Conservation (phyloP, 2,888 invertebrate genomes). For the Caradrina clavipalpis region DNA sequence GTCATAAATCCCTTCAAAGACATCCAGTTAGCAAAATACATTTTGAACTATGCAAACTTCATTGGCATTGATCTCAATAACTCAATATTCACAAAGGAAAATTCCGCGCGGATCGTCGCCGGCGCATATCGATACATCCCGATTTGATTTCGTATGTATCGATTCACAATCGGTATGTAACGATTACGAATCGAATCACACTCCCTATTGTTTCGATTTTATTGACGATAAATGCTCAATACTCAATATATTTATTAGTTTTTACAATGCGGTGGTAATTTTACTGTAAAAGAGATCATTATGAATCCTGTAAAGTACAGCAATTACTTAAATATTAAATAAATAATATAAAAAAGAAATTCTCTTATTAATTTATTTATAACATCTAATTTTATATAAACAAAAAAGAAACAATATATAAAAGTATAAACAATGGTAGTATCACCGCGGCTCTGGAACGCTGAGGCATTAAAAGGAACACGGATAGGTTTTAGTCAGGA, state of each 20-base stretch:
- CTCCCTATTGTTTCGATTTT: conserved; percentile 72
- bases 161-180: conserved; percentile 67
- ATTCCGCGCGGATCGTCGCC: conserved; percentile 34
- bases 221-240: conserved; percentile 58
- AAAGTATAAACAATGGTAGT: too few relatives aligned
- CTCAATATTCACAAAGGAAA: conserved; percentile 47
- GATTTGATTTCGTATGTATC: conserved; percentile 63
- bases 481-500: too few relatives aligned
- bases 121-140: conserved; percentile 40
- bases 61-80: conserved; percentile 62
- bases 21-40: conserved; percentile 18
- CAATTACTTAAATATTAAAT: too few relatives aligned
- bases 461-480: too few relatives aligned
- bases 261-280: too few relatives aligned
- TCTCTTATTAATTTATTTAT: too few relatives aligned
- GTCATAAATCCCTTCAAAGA: background rate
- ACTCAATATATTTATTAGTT: background rate
- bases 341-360: too few relatives aligned
- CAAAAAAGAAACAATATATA: too few relatives aligned
- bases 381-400: too few relatives aligned
- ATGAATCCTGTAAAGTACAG: too few relatives aligned
- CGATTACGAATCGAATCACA: conserved; percentile 76
- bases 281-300: too few relatives aligned
- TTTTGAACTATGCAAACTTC: conserved; percentile 32
- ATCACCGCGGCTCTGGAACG: too few relatives aligned